A percentile compares a stretch with the other conserved stretches of the same genome.
Evolutionary conservation across 2,113 vertebrate species (phyloP).

Genomic region (Mesitornis unicolor): DNA sequence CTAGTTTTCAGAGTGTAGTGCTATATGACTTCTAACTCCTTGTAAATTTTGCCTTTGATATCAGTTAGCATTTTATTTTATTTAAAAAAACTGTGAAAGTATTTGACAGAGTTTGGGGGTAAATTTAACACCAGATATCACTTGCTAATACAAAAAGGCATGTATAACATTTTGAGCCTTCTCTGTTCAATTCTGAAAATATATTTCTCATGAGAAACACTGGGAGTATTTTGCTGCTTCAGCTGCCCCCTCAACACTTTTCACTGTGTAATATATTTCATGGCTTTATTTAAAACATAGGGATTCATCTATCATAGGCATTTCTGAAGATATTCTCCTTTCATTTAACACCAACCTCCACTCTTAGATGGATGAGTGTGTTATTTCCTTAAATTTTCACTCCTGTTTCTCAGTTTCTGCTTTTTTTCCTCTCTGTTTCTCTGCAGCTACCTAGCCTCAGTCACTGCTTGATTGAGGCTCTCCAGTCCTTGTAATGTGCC

Average conservation of each 20-base stretch:
- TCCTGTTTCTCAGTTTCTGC: neutral
- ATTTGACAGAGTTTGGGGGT: neutral
- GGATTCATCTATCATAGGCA: neutral
- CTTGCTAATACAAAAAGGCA: neutral
- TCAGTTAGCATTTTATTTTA: neutral
- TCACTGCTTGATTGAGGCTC: neutral
- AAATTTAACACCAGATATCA: neutral
- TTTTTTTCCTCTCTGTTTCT: neutral
- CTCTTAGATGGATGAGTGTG: neutral
- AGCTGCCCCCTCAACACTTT: neutral
- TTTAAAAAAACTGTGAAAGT: neutral
- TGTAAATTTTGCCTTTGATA: neutral
- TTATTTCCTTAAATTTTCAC: neutral
- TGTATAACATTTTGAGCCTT: neutral
- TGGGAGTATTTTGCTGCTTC: neutral
- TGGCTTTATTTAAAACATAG: neutral
- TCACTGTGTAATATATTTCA: neutral
- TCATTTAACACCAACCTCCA: neutral
- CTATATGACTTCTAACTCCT: neutral
- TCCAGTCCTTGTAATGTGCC: neutral
- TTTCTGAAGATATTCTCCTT: constrained; percentile 25
- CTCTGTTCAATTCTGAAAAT: neutral
- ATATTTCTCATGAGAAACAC: neutral
- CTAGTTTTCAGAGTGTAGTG: neutral
- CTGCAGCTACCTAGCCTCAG: neutral